phyloP scores from a whole-genome alignment of 2,797 vertebrate genomes.

The Paratrypauchen microcephalus region DNA sequence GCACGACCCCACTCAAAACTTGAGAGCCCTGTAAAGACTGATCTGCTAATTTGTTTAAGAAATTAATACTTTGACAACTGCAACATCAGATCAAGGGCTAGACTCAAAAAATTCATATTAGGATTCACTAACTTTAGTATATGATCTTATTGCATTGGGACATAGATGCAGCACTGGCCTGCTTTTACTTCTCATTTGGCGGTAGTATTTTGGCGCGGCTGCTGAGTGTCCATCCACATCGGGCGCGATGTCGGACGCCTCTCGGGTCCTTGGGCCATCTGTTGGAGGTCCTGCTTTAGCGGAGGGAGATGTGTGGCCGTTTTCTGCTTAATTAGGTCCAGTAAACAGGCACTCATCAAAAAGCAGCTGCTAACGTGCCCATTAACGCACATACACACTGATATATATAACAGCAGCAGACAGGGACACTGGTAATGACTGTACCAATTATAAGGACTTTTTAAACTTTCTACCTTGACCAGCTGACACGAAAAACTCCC shows the following conservation, averaged over 20 bases:
- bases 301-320: constrained; percentile 68
- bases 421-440: constrained; percentile 50
- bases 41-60: not conserved
- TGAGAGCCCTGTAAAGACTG: too few species aligned
- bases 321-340: constrained; percentile 81
- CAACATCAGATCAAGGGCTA: not conserved
- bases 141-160: constrained; percentile 53
- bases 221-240: constrained; percentile 60
- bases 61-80: constrained; percentile 3
- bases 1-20: too few species aligned
- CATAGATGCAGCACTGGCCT: constrained; percentile 22
- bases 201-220: constrained; percentile 36
- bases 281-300: constrained; percentile 68
- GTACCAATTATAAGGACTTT: constrained; percentile 52
- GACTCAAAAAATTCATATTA: not conserved
- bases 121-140: constrained; percentile 13
- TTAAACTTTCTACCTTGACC: constrained; percentile 59
- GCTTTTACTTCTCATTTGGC: constrained; percentile 23
- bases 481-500: constrained; percentile 33
- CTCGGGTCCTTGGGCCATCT: constrained; percentile 71
- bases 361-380: constrained; percentile 78
- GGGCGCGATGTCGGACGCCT: constrained; percentile 64
- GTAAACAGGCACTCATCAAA: constrained; percentile 80
- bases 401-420: constrained; percentile 41
- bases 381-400: constrained; percentile 67